Evolutionary conservation across 2,797 vertebrate species (phyloP).

Genomic region (Microcaecilia unicolor): DNA sequence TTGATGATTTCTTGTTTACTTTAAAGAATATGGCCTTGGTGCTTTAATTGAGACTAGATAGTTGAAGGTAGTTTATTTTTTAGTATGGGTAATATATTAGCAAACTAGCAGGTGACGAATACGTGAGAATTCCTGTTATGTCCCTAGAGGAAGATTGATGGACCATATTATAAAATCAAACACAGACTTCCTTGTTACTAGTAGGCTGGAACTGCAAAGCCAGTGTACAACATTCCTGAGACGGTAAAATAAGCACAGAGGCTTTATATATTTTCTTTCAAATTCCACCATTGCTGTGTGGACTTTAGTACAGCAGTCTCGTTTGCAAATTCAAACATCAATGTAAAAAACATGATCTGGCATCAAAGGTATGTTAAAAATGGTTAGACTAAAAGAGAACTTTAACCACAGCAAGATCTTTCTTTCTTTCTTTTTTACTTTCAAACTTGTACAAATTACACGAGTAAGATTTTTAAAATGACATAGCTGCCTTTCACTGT

Average conservation of each 20-base stretch:
- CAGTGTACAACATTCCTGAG: conserved; percentile 32
- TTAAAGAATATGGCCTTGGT: too few species aligned
- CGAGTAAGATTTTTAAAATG: too few species aligned
- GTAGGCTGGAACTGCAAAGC: conserved; percentile 21
- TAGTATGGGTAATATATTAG: conserved; percentile 7
- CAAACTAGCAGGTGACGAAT: conserved; percentile 28
- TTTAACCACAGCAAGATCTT: conserved; percentile 22
- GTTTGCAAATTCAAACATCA: conserved; percentile 16
- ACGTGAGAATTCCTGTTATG: conserved; percentile 10
- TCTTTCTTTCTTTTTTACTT: neutral
- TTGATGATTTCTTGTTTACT: too few species aligned
- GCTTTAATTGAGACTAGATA: conserved; percentile 2
- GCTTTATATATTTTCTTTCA: conserved; percentile 1
- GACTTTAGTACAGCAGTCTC: conserved; percentile 5
- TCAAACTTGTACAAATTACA: too few species aligned
- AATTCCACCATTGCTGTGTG: neutral
- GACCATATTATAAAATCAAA: conserved; percentile 38
- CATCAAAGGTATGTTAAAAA: conserved; percentile 42
- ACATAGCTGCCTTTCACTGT: too few species aligned
- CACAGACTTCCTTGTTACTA: conserved; percentile 31
- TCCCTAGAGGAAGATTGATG: conserved; percentile 12
- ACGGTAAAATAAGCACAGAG: conserved; percentile 18
- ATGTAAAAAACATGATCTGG: conserved; percentile 29
- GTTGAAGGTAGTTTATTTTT: conserved; percentile 8
- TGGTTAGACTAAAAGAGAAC: conserved; percentile 5